Base-by-base conservation (phyloP, 1,140 invertebrate genomes). In the Drosophila sulfurigaster region DNA sequence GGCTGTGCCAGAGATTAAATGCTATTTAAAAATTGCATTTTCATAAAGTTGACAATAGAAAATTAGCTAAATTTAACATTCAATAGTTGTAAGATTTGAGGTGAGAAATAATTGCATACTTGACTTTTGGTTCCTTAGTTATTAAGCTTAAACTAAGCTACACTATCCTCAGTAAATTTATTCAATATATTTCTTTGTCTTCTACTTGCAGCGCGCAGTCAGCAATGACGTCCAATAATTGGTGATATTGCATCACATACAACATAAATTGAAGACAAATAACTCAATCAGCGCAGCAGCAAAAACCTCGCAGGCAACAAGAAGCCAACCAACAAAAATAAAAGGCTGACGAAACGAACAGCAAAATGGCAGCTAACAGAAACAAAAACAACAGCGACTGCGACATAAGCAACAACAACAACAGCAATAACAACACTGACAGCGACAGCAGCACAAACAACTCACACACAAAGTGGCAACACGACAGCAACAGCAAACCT, bases 381-480 rank as follows among this genome's bases (percentile, higher is more conserved):
- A 32, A 30, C 57, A 66, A 32, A 15, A 65, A 52, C 25, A 59
- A 46, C 15, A 72, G 5, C 25, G 32, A 30, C 30, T 25, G 3
- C 49, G 20, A 25, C 4, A 25, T 25, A 25, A 25, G 20, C 25
- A 59, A 46, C 15, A 72, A 46, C 15, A 72, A 10, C 25, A 43
- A 30, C 30, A 35, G 5, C 49, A 63, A 32, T 7, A 52, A 49
- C 25, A 70, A 41, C 49, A 54, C 11, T 46, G 15, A 8, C 45
- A 57, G 57, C 30, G 41, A 68, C 30, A 41, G 4, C 35, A 43
- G 20, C 43, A 65, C 41, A 72, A 48, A 41, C 32, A 77, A 60
- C 41, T 58, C 63, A 74, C 69, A 80, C 56, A 78, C 48, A 65
- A 78, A 64, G 69, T 65, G 78, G 58, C 60, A 63, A 75, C 67